Conservation (phyloP, 2,113 vertebrate species). For the Amia ocellicauda region DNA sequence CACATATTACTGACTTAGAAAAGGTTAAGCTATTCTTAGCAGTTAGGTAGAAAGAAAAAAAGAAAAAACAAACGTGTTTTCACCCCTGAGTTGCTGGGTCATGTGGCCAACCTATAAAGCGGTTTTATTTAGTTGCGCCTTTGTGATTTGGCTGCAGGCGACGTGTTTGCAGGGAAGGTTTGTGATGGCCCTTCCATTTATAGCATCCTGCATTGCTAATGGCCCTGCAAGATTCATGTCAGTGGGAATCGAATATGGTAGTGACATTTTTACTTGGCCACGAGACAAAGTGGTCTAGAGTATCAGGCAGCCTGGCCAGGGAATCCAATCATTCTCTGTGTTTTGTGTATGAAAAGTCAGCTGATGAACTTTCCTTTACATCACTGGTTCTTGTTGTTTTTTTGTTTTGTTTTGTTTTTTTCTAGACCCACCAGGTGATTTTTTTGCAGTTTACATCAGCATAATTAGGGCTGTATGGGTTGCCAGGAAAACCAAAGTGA, state of each 20-base stretch:
- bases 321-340: conserved; percentile 11
- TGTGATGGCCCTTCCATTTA: conserved; percentile 18
- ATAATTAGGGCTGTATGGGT: not conserved
- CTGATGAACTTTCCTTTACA: conserved; percentile 9
- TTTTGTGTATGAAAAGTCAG: not conserved
- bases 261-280: conserved; percentile 28
- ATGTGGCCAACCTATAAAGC: conserved; percentile 8
- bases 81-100: not conserved
- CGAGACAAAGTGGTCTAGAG: conserved; percentile 3
- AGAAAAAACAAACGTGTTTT: not conserved
- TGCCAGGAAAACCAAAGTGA: not conserved
- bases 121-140: conserved; percentile 14
- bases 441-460: not conserved
- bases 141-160: conserved; percentile 11
- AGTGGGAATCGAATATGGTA: conserved; percentile 22
- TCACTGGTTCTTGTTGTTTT: not conserved
- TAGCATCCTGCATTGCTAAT: conserved; percentile 17
- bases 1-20: not conserved
- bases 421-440: not conserved
- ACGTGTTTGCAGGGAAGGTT: conserved; percentile 4
- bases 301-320: not conserved
- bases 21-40: conserved; percentile 10
- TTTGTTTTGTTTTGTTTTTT: not conserved
- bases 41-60: conserved; percentile 4
- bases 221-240: conserved; percentile 6